These are phyloP conservation scores for Choristoneura fumiferana DNA, from an alignment of 1,140 invertebrate genomes.

Conservation along the genomic window DNA sequence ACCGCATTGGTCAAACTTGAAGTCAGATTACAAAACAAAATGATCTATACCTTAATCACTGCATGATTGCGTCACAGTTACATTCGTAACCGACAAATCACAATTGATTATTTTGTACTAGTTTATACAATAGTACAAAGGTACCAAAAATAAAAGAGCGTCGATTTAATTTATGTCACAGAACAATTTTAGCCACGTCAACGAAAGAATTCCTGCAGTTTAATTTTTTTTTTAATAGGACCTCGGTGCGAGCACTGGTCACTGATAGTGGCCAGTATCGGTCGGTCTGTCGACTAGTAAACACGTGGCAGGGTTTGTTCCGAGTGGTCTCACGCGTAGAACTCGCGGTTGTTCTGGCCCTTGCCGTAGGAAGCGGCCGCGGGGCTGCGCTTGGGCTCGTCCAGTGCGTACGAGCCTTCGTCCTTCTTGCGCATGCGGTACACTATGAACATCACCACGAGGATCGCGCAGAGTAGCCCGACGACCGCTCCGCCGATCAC, in stretches of 20 bases:
- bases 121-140: slow-evolving; percentile 65
- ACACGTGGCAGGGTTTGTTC: slow-evolving; percentile 71
- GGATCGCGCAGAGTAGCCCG: slow-evolving; percentile 96
- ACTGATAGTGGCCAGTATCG: slow-evolving; percentile 19
- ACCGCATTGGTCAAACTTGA: slow-evolving; percentile 44
- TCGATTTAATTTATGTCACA: slow-evolving; percentile 40
- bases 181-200: slow-evolving; percentile 67
- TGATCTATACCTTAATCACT: not conserved
- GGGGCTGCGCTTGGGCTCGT: slow-evolving; percentile 96
- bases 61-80: not conserved
- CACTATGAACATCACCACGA: slow-evolving; percentile 99
- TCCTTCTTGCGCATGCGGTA: slow-evolving; percentile 99
- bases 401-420: slow-evolving; percentile 98
- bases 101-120: slow-evolving; percentile 40
- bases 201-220: slow-evolving; percentile 29
- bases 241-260: slow-evolving; percentile 4
- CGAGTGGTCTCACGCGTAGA: slow-evolving; percentile 92
- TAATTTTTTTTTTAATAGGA: slow-evolving; percentile 35
- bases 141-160: slow-evolving; percentile 41
- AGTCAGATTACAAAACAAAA: not conserved
- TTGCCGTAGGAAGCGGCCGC: slow-evolving; percentile 94
- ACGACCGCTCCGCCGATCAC: slow-evolving; percentile 99
- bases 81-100: slow-evolving; percentile 15
- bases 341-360: slow-evolving; percentile 93
- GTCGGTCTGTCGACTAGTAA: slow-evolving; percentile 42